A percentile compares a stretch with the other conserved stretches of the same genome.
Evolutionary conservation across 2,797 vertebrate species (phyloP).

Genomic region (Dipus sagitta): DNA sequence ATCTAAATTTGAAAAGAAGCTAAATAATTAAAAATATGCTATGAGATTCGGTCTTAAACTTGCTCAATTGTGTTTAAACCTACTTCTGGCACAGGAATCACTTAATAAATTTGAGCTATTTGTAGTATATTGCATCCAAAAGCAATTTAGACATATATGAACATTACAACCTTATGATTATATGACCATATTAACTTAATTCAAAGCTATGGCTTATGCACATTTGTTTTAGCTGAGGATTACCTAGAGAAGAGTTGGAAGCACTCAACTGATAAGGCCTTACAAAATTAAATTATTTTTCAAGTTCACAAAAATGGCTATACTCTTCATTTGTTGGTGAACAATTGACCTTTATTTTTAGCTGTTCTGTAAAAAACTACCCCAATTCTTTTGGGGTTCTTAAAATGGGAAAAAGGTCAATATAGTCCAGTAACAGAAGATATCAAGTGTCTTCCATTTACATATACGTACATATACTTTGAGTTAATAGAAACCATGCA

Average conservation of each 20-base stretch:
- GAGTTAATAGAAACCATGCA: background rate
- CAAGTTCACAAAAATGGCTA: background rate
- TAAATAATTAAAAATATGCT: background rate
- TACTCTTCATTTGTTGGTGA: no score
- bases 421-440: background rate
- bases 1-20: background rate
- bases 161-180: background rate
- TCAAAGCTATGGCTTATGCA: background rate
- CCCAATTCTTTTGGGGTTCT: background rate
- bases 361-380: background rate
- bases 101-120: background rate
- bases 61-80: background rate
- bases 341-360: background rate
- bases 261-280: background rate
- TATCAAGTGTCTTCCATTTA: rapidly evolving
- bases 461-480: no score
- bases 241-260: background rate
- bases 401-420: rapidly evolving
- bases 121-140: background rate
- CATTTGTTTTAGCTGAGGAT: background rate
- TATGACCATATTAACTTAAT: background rate
- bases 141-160: background rate
- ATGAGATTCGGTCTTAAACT: background rate
- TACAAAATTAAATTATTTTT: background rate
- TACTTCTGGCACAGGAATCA: background rate